A percentile compares a stretch with the other conserved stretches of the same genome.
Evolutionary conservation across 2,797 vertebrate genomes (phyloP).

Genomic region (Decapterus maruadsi): DNA sequence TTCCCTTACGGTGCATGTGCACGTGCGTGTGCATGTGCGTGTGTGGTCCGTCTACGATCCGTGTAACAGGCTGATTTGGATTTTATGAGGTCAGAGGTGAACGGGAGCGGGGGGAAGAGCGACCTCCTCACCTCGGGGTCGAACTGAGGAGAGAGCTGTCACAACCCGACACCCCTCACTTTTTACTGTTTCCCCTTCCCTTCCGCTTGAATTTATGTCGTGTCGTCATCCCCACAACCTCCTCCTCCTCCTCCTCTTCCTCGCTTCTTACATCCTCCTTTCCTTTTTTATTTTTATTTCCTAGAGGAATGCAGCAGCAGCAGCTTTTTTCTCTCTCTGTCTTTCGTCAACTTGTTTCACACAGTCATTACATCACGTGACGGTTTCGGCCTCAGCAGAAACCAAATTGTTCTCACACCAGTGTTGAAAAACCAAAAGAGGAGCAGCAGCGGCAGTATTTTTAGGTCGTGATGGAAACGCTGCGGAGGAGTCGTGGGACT

Average conservation of each 20-base stretch:
- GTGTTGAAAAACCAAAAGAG: conserved; percentile 3
- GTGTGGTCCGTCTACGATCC: conserved; percentile 59
- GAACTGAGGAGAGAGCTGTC: conserved; percentile 59
- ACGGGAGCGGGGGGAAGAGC: conserved; percentile 64
- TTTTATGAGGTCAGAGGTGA: conserved; percentile 78
- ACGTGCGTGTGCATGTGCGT: conserved; percentile 42
- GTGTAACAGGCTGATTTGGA: conserved; percentile 72
- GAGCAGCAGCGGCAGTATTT: conserved; percentile 17
- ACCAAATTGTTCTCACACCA: conserved; percentile 26
- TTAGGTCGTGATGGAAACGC: conserved; percentile 34
- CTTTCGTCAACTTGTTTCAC: conserved; percentile 17
- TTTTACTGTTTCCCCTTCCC: conserved; percentile 62
- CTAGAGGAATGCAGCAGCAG: neutral
- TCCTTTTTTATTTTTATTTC: neutral
- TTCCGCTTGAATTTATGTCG: conserved; percentile 57
- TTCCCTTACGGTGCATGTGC: conserved; percentile 22
- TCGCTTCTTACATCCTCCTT: neutral
- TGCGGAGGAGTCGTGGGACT: conserved; percentile 38
- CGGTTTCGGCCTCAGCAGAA: conserved; percentile 25
- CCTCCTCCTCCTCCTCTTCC: neutral
- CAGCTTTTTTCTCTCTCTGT: neutral
- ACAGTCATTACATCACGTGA: conserved; percentile 10
- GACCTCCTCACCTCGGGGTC: conserved; percentile 60
- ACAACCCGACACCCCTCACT: conserved; percentile 47
- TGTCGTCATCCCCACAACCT: conserved; percentile 16